phyloP scores from a whole-genome alignment of 2,797 vertebrate genomes.

The Dermochelys coriacea region DNA sequence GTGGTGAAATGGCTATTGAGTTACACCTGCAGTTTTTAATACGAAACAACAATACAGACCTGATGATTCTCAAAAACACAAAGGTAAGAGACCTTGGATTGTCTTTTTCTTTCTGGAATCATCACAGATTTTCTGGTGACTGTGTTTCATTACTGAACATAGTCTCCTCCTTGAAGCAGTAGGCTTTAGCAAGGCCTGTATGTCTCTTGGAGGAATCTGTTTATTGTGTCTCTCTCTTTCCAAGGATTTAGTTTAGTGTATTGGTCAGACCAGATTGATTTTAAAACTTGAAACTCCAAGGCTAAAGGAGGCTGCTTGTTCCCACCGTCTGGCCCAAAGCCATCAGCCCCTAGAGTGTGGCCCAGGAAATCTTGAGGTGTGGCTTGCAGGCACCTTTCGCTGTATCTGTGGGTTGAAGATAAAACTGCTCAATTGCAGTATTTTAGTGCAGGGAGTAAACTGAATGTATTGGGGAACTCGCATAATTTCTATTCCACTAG shows the following conservation, averaged over 20 bases:
- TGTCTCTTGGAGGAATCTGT: neutral
- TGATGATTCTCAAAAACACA: constrained; percentile 99
- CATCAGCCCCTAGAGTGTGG: neutral
- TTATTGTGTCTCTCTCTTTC: neutral
- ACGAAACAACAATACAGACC: constrained; percentile 98
- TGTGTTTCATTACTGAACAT: neutral
- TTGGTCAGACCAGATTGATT: neutral
- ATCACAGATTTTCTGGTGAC: neutral
- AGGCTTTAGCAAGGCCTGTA: neutral
- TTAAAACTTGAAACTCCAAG: neutral
- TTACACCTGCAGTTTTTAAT: constrained; percentile 98
- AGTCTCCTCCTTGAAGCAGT: neutral
- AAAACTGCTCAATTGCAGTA: neutral
- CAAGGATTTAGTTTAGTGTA: neutral
- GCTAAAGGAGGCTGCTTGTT: neutral
- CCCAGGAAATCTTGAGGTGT: neutral
- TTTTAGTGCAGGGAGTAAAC: neutral
- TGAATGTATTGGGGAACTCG: neutral
- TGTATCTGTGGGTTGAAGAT: fast-evolving
- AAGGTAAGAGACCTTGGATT: constrained; percentile 87
- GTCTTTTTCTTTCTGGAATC: neutral
- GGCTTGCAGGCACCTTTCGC: neutral
- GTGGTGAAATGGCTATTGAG: constrained; percentile 99
- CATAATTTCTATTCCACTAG: neutral
- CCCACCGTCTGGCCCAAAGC: neutral